Base-by-base conservation (phyloP, 92 coral and sea anemone species). In the Parazoanthus atlanticus region DNA sequence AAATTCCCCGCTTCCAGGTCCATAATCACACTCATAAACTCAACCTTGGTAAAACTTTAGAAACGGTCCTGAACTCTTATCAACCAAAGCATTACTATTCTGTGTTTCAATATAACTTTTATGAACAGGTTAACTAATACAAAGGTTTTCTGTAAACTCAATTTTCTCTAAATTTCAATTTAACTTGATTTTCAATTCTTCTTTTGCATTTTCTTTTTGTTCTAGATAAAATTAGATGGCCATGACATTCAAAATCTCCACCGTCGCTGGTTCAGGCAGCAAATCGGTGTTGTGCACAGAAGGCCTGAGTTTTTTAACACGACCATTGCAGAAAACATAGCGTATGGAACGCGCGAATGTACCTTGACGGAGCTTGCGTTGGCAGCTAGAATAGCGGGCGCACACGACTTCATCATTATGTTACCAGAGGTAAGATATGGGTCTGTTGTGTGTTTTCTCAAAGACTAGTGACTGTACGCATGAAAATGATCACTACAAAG, bases 371-470 rank as follows among this genome's bases (percentile, higher is more conserved):
- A 94, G 85, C 78, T 94, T 21, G 91, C 88, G 86, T 89, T 77
- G 16, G 97, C 97, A 0, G 92, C 95, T 73, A 91, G 91, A 89
- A 91, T 77, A 79, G 93, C 94, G 72, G 97, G 97, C 86, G 97
- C 94, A 34, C 92, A 94, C 34, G 95, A 91, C 40, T 94, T 94
- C 38, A 94, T 94, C 56, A 58, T 38, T 13, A 86, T 83, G 64
- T 77, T 94, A 76, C 95, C 95, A 56, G 85, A 91, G 89, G 97
- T 94, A 78, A 70, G 94, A 30, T n/a, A 31, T 21, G 12, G 32
- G 25, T 72, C 23, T 30, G 21, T 52, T 13, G 58, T 52, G 19
- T 28, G 84, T 28, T 28, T 52, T 52, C 43, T 6, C 81, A 21
- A 36, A 79, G 69, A 79, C 40, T 13, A 8, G 47, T 49, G 9